These are phyloP conservation scores for Pristionchus maxplancki DNA, from an alignment of 2,888 invertebrate genomes.

Conservation along the genomic window DNA sequence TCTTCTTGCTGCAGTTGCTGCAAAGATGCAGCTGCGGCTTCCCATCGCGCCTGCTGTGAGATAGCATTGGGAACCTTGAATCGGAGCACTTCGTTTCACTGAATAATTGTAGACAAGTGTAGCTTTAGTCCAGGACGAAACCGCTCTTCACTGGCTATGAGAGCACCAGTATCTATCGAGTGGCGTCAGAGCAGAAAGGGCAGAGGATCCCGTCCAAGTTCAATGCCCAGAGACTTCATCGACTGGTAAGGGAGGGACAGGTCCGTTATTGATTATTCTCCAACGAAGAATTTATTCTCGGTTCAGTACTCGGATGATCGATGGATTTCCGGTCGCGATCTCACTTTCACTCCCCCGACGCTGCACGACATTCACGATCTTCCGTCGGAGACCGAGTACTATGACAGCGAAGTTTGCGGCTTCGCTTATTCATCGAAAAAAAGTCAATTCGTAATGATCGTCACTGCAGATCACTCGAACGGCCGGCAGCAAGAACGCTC, in stretches of 20 bases:
- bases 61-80: no score
- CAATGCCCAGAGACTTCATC: background rate
- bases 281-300: no score
- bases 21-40: background rate
- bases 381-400: background rate
- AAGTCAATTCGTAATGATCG: background rate
- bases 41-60: background rate
- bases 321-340: constrained; percentile 19
- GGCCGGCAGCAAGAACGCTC: background rate
- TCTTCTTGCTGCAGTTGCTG: constrained; percentile 6
- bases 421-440: background rate
- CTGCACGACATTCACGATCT: background rate
- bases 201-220: no score
- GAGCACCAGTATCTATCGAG: no score
- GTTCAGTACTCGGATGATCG: background rate
- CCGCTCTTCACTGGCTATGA: no score
- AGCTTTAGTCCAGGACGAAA: no score
- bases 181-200: no score
- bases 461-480: background rate
- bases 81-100: no score
- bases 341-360: constrained; percentile 14
- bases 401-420: background rate
- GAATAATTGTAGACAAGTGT: no score
- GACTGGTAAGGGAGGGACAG: no score
- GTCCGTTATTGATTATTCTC: no score